Evolutionary conservation across 1,140 invertebrate genomes (phyloP).

Genomic region (Calliopsis andreniformis): DNA sequence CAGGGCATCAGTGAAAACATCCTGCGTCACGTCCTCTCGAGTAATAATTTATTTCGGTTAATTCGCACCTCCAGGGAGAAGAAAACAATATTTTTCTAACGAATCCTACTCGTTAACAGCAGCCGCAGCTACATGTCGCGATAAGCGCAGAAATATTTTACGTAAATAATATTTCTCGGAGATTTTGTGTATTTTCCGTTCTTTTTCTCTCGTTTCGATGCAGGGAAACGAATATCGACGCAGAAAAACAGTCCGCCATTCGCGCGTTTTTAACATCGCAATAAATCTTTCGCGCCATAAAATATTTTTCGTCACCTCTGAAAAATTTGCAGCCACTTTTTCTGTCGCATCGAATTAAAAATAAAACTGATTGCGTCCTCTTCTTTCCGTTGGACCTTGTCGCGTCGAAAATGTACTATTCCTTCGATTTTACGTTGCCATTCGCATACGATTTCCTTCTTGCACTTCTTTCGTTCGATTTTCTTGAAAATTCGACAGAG

Average conservation of each 20-base stretch:
- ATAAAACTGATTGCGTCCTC: constrained; percentile 8
- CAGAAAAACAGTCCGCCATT: neutral
- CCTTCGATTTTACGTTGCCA: no score
- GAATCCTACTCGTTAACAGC: neutral
- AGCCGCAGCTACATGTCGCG: neutral
- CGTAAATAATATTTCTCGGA: no score
- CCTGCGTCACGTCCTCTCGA: neutral
- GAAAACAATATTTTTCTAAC: neutral
- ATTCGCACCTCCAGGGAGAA: no score
- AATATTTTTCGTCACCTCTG: constrained; percentile 16
- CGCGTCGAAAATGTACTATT: neutral
- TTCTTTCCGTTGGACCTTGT: neutral
- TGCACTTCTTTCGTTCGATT: no score
- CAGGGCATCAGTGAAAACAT: constrained; percentile 7
- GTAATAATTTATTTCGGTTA: constrained; percentile 11
- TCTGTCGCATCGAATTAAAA: neutral
- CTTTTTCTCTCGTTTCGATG: neutral
- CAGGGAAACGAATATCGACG: neutral
- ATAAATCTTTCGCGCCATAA: constrained; percentile 17
- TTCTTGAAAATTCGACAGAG: neutral
- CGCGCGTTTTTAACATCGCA: constrained; percentile 14
- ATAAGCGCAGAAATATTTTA: neutral
- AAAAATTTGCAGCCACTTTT: neutral
- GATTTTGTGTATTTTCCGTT: neutral
- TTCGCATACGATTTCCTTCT: no score